A percentile compares a stretch with the other conserved stretches of the same genome.
Evolutionary conservation across 2,797 vertebrate genomes (phyloP).

Genomic region (Parauchenoglanis ngamensis): DNA sequence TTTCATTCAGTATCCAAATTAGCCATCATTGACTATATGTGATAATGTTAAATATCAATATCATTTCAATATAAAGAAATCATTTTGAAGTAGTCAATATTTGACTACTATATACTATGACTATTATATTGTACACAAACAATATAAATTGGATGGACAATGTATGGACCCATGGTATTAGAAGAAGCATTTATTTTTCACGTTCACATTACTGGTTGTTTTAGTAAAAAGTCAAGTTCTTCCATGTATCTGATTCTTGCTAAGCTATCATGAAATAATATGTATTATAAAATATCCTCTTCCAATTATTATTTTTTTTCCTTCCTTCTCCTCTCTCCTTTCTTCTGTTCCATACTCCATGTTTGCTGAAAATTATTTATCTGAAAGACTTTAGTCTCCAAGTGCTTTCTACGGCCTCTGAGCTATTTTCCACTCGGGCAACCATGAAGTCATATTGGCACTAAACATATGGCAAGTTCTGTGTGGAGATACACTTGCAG

Average conservation of each 20-base stretch:
- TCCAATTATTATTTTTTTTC: constrained; percentile 46
- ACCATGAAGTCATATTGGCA: constrained; percentile 84
- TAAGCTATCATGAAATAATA: constrained; percentile 27
- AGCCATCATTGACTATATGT: neutral
- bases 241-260: neutral
- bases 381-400: constrained; percentile 69
- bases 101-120: no score
- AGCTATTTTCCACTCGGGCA: constrained; percentile 82
- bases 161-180: neutral
- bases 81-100: neutral
- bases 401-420: constrained; percentile 71
- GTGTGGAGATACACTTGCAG: constrained; percentile 76
- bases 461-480: constrained; percentile 82
- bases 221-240: neutral
- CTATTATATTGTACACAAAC: neutral
- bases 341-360: constrained; percentile 41
- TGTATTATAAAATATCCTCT: neutral
- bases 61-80: no score
- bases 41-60: neutral
- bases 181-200: no score
- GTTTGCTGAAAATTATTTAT: constrained; percentile 77
- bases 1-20: neutral
- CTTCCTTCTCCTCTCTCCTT: constrained; percentile 48
- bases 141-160: neutral
- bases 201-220: neutral